Percentiles rank a stretch among this genome's conserved stretches.
Conservation (phyloP, 2,888 invertebrate species). For the Aethes cnicana region DNA sequence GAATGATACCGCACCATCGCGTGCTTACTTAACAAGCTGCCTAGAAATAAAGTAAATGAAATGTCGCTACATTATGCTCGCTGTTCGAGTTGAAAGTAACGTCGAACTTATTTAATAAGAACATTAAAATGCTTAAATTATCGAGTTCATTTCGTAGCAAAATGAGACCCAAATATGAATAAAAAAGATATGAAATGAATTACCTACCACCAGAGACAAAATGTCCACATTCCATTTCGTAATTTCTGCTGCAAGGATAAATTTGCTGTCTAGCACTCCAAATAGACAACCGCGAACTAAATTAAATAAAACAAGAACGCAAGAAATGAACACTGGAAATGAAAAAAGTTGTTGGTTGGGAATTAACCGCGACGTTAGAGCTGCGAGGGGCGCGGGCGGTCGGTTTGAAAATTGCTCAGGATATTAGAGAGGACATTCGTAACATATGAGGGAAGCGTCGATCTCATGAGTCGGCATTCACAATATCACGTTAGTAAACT, state of each 20-base stretch:
- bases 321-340: slow-evolving; percentile 33
- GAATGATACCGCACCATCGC: slow-evolving; percentile 54
- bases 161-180: too few relatives aligned
- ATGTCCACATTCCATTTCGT: too few relatives aligned
- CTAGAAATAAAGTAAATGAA: slow-evolving; percentile 12
- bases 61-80: neutral
- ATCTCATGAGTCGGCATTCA: neutral
- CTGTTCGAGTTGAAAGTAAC: neutral
- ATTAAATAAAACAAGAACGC: slow-evolving; percentile 38
- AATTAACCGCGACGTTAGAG: too few relatives aligned
- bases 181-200: too few relatives aligned
- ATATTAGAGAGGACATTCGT: slow-evolving; percentile 7
- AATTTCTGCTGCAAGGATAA: neutral
- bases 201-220: too few relatives aligned
- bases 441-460: neutral
- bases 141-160: too few relatives aligned
- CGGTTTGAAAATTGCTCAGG: slow-evolving; percentile 23
- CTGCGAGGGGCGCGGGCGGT: too few relatives aligned
- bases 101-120: neutral
- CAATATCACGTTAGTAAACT: neutral
- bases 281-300: slow-evolving; percentile 34
- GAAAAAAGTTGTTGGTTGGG: slow-evolving; percentile 26
- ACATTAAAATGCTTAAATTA: too few relatives aligned
- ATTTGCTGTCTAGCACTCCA: neutral
- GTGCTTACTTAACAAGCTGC: slow-evolving; percentile 42